Conservation (phyloP, 2,888 invertebrate genomes). For the Coleophora flavipennella region DNA sequence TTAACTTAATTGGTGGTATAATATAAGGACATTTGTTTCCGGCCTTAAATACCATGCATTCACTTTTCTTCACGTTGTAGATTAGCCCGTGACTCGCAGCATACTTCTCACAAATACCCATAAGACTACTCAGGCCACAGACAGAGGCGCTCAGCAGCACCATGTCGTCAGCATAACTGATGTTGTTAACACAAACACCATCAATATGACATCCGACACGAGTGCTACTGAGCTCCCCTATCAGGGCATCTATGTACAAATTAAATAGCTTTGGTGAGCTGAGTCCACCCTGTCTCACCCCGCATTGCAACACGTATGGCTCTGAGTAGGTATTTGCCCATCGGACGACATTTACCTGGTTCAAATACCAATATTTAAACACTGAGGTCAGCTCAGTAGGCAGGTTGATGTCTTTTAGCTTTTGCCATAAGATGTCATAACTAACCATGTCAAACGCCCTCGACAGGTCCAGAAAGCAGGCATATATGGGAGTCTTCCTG, state of each 20-base stretch:
- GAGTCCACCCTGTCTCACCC: slow-evolving; percentile 18
- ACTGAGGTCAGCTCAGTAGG: neutral
- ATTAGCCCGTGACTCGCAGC: slow-evolving; percentile 7
- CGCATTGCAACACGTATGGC: slow-evolving; percentile 13
- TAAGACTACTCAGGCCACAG: slow-evolving; percentile 9
- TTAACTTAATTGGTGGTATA: neutral
- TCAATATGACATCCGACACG: slow-evolving; percentile 15
- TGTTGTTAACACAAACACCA: slow-evolving; percentile 9
- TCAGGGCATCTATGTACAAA: slow-evolving; percentile 13
- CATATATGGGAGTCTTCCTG: neutral
- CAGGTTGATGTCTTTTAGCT: slow-evolving; percentile 2
- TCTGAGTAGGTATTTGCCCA: slow-evolving; percentile 11
- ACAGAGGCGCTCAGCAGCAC: slow-evolving; percentile 16
- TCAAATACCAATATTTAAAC: slow-evolving; percentile 10
- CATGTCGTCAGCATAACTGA: slow-evolving; percentile 18
- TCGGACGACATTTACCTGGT: slow-evolving; percentile 12
- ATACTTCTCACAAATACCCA: slow-evolving; percentile 11
- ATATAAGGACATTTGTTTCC: neutral
- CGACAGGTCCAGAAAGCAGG: neutral
- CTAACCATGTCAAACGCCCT: slow-evolving; percentile 1
- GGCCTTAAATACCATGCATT: slow-evolving; percentile 1
- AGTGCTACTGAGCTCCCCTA: slow-evolving; percentile 13
- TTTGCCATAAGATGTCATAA: slow-evolving; percentile 6
- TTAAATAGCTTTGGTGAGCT: slow-evolving; percentile 17
- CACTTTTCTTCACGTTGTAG: slow-evolving; percentile 9